Percentiles rank a stretch among this genome's conserved stretches.
Conservation (phyloP, 2,797 vertebrate species). For the Dryobates pubescens region DNA sequence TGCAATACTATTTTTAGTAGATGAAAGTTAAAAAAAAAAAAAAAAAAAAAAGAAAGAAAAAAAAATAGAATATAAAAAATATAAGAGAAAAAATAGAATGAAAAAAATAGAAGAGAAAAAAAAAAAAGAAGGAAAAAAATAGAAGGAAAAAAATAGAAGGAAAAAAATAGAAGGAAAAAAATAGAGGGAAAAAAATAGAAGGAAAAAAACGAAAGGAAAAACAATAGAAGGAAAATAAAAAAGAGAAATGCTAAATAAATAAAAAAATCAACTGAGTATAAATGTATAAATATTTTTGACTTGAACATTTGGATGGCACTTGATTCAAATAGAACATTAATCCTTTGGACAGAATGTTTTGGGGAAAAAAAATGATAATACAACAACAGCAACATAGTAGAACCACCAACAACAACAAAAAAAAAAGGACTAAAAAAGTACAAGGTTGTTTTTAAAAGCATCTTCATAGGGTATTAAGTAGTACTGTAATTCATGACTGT, state of each 20-base stretch:
- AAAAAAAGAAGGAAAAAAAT: background rate
- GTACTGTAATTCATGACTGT: constrained; percentile 81
- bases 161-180: background rate
- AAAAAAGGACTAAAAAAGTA: constrained; percentile 66
- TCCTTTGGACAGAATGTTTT: constrained; percentile 74
- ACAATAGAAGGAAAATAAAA: background rate
- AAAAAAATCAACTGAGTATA: constrained; percentile 38
- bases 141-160: background rate
- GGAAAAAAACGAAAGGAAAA: background rate
- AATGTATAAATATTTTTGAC: constrained; percentile 80
- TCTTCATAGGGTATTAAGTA: constrained; percentile 68
- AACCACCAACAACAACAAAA: background rate
- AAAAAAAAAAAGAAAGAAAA: background rate
- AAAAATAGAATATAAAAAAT: too few species aligned
- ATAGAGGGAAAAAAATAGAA: background rate
- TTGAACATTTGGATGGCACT: constrained; percentile 76
- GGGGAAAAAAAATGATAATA: background rate
- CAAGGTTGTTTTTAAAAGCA: constrained; percentile 59
- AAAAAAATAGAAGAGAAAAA: background rate
- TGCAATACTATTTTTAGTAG: constrained; percentile 83
- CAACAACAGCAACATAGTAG: too few species aligned
- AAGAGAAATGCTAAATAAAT: background rate
- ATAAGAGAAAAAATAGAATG: background rate
- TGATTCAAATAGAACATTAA: constrained; percentile 72
- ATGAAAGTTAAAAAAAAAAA: constrained; percentile 5